Base-by-base conservation (phyloP, 92 coral and sea anemone species). In the Zoanthus gigantus region DNA sequence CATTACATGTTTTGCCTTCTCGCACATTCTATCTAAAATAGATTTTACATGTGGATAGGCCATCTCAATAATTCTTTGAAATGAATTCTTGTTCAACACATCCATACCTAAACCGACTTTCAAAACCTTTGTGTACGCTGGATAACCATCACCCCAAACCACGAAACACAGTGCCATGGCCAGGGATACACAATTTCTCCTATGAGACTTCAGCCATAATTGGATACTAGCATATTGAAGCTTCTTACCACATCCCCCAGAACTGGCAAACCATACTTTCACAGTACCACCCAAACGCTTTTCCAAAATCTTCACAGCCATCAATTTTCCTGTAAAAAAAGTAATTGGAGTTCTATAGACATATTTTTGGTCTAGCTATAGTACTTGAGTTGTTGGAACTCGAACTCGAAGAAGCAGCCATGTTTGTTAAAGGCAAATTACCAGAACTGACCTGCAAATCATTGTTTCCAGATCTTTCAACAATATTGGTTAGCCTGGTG, bases 91-190 rank as follows among this genome's bases (percentile, higher is more conserved):
- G 23, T 0, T 23, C 23, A 23, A 23, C 23, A 23, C 23, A 29
- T 79, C 71, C 71, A 79, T 65, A 28, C 90, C 90, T 44, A 88
- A 82, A 67, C 90, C 90, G 47, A 53, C 52, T 12, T 78, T 73
- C 34, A 88, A 57, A 67, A 82, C 73, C 37, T 88, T 88, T 29
- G 45, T 32, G 73, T 86, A 86, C 1, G 18, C 77, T 74, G 89
- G 56, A 42, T 76, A 87, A 9, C 90, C 90, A 78, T 71, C 71
- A 87, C 63, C 63, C 12, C 15, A 57, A 57, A 57, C 63, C 3
- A 57, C 4, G 15, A 57, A 57, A 57, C 63, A 57, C 63, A 57
- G 63, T 57, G 63, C 63, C 0, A 15, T 57, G 3, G 63, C 23
- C 23, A 23, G 23, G 23, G 23, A 23, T 23, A 23, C 23, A 23